A percentile compares a stretch with the other conserved stretches of the same genome.
These are phyloP conservation scores for Iphiclides podalirius DNA, from an alignment of 2,888 invertebrate species.

Conservation along the genomic window DNA sequence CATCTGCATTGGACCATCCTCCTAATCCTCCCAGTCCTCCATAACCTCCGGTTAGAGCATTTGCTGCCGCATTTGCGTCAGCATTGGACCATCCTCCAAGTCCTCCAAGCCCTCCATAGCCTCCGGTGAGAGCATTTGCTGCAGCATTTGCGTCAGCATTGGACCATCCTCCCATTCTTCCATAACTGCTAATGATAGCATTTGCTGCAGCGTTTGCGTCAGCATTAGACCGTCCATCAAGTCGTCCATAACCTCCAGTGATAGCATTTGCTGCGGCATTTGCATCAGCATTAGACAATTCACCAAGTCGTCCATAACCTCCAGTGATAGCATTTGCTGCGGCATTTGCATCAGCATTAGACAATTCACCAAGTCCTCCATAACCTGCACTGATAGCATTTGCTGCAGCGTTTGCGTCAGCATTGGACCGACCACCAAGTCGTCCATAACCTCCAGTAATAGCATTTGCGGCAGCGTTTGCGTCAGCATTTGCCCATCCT, in stretches of 20 bases:
- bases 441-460: slow-evolving; percentile 11
- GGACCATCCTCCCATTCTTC: background rate
- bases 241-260: slow-evolving; percentile 6
- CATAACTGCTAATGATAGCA: slow-evolving; percentile 5
- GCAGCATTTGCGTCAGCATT: slow-evolving; percentile 23
- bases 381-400: slow-evolving; percentile 6
- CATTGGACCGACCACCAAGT: slow-evolving; percentile 19
- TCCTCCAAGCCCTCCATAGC: background rate
- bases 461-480: slow-evolving; percentile 9
- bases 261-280: slow-evolving; percentile 16
- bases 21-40: slow-evolving; percentile 10
- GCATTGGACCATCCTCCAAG: slow-evolving; percentile 15
- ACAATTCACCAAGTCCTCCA: slow-evolving; percentile 10
- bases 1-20: slow-evolving; percentile 19
- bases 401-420: slow-evolving; percentile 21
- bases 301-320: slow-evolving; percentile 16
- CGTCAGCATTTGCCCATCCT: background rate
- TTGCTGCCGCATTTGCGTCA: slow-evolving; percentile 24
- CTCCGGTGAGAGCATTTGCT: background rate
- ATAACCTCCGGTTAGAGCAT: slow-evolving; percentile 4
- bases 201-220: slow-evolving; percentile 17
- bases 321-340: slow-evolving; percentile 21
- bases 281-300: slow-evolving; percentile 15
- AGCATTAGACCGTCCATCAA: slow-evolving; percentile 13
- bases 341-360: slow-evolving; percentile 23